Conservation (phyloP, 37 sponge, comb jelly and placozoan genomes). For the Spongilla lacustris region DNA sequence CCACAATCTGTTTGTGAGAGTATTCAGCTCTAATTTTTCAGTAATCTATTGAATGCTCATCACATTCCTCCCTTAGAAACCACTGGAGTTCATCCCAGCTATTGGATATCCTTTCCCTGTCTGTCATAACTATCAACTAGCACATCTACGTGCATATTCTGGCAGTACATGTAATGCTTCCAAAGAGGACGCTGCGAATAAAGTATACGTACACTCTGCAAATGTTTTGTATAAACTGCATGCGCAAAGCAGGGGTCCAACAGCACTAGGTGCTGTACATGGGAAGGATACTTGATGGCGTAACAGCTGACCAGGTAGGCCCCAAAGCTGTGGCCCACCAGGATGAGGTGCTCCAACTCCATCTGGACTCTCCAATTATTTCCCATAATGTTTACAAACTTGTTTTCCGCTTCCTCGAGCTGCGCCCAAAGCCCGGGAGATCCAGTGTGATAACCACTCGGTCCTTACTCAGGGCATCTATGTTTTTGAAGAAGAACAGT, state of each 20-base stretch:
- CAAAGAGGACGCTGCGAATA: constrained; percentile 72
- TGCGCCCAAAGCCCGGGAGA: constrained; percentile 67
- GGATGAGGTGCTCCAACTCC: constrained; percentile 29
- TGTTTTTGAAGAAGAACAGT: constrained; percentile 68
- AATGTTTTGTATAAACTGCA: no score
- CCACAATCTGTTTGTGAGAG: constrained; percentile 51
- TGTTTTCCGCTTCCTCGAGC: constrained; percentile 35
- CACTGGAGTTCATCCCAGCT: neutral
- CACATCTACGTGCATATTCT: constrained; percentile 28
- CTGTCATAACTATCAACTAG: constrained; percentile 93
- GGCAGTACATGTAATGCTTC: constrained; percentile 82
- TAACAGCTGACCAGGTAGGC: constrained; percentile 75
- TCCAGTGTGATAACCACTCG: constrained; percentile 47
- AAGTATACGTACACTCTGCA: neutral
- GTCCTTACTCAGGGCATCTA: constrained; percentile 32
- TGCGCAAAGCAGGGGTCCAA: constrained; percentile 93
- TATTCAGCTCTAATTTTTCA: constrained; percentile 66
- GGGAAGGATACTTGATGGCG: constrained; percentile 49
- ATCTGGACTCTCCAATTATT: neutral
- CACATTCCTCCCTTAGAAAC: constrained; percentile 76
- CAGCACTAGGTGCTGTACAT: constrained; percentile 73
- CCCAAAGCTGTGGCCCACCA: constrained; percentile 59
- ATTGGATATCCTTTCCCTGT: constrained; percentile 74
- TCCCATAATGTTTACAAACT: constrained; percentile 71
- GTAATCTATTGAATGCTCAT: constrained; percentile 59